Evolutionary conservation across 2,888 invertebrate species (phyloP).

Genomic region (Linnaemya tessellans): DNA sequence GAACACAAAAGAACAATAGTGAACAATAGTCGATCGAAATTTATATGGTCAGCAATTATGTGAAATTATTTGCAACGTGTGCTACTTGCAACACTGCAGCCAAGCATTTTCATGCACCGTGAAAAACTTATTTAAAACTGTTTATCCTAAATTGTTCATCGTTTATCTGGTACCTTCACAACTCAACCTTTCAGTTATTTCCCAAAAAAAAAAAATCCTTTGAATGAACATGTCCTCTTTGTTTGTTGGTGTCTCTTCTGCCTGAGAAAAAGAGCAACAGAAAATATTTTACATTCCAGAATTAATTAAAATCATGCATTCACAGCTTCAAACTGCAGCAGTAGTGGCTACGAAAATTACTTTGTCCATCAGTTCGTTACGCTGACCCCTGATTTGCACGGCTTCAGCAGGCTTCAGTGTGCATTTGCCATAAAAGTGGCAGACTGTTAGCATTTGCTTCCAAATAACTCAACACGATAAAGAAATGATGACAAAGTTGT

Average conservation of each 20-base stretch:
- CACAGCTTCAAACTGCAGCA: neutral
- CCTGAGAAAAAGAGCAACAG: neutral
- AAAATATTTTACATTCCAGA: constrained; percentile 34
- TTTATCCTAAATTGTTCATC: constrained; percentile 22
- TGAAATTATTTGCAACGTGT: constrained; percentile 78
- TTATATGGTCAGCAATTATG: constrained; percentile 81
- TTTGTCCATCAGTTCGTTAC: constrained; percentile 68
- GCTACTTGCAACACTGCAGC: constrained; percentile 43
- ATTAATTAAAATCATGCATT: constrained; percentile 30
- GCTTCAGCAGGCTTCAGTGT: constrained; percentile 67
- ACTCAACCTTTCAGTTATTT: constrained; percentile 7
- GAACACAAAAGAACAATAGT: constrained; percentile 53
- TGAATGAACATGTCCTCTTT: constrained; percentile 61
- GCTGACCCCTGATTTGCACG: constrained; percentile 70
- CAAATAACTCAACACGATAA: constrained; percentile 76
- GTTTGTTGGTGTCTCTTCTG: neutral
- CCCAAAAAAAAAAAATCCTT: constrained; percentile 38
- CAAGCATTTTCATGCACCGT: constrained; percentile 20
- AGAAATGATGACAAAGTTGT: constrained; percentile 69
- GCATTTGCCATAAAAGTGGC: constrained; percentile 73
- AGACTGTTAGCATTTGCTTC: constrained; percentile 81
- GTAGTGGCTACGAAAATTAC: constrained; percentile 19
- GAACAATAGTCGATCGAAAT: constrained; percentile 76
- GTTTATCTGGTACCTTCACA: neutral
- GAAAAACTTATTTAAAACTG: constrained; percentile 42